Evolutionary conservation across 2,888 invertebrate species (phyloP).

Genomic region (Dicycla oo): DNA sequence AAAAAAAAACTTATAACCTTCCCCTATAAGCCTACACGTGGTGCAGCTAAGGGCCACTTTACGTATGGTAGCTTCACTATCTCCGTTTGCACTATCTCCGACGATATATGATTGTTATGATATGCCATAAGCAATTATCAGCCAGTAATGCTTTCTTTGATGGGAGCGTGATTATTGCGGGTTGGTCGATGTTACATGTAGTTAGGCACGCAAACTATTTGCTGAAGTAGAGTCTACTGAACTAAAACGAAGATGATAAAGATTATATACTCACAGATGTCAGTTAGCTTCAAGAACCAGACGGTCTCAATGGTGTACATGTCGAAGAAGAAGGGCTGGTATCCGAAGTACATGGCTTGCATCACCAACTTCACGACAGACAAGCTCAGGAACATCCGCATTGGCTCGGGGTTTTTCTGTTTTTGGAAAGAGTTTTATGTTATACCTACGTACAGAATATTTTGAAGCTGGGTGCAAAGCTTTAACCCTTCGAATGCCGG

Average conservation of each 20-base stretch:
- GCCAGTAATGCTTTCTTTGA: background rate
- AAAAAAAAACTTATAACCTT: no score
- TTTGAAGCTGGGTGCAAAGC: no score
- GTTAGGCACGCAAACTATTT: background rate
- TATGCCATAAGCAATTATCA: background rate
- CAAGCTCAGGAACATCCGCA: constrained; percentile 79
- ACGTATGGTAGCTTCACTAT: no score
- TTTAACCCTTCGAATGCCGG: no score
- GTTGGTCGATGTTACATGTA: background rate
- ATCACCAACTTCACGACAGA: constrained; percentile 77
- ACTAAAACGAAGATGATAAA: background rate
- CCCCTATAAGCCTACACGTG: no score
- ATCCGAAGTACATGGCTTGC: constrained; percentile 77
- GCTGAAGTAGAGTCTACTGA: background rate
- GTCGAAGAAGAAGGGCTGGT: constrained; percentile 71
- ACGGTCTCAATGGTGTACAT: constrained; percentile 66
- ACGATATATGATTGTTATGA: background rate
- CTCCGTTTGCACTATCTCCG: no score
- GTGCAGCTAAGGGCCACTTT: no score
- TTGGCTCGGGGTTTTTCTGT: constrained; percentile 79
- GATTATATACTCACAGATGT: constrained; percentile 76
- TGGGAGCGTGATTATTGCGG: no score
- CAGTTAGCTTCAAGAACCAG: constrained; percentile 76
- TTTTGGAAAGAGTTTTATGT: background rate
- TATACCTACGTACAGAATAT: no score